A percentile compares a stretch with the other conserved stretches of the same genome.
Conservation (phyloP, 1,140 invertebrate genomes). For the Cephus cinctus region DNA sequence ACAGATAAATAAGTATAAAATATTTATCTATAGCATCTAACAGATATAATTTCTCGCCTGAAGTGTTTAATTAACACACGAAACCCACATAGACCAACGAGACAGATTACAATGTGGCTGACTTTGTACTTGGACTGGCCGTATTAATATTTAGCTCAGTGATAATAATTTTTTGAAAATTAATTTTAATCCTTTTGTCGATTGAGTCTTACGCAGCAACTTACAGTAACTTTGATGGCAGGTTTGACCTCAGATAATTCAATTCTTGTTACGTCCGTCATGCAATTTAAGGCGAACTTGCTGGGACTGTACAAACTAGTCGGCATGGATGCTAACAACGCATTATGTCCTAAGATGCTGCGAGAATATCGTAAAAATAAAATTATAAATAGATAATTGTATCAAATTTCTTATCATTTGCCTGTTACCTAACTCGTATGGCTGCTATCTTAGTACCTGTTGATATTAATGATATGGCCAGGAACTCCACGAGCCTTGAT, state of each 20-base stretch:
- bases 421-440: neutral
- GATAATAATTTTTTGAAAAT: neutral
- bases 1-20: neutral
- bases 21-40: no score
- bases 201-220: constrained; percentile 8
- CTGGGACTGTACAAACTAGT: constrained; percentile 56
- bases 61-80: no score
- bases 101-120: no score
- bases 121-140: neutral
- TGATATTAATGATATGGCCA: constrained; percentile 62
- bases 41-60: no score
- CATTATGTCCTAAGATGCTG: constrained; percentile 14
- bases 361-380: neutral
- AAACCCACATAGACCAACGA: no score
- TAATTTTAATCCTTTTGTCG: neutral
- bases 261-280: constrained; percentile 59
- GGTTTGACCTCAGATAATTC: constrained; percentile 58
- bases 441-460: constrained; percentile 49
- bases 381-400: neutral
- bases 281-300: constrained; percentile 60
- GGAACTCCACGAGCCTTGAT: constrained; percentile 43
- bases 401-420: neutral
- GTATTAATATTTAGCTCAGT: neutral
- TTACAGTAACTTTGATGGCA: constrained; percentile 60
- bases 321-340: neutral